These are phyloP conservation scores for Mandrillus leucophaeus DNA, from an alignment of 2,113 vertebrate species.

Conservation along the genomic window DNA sequence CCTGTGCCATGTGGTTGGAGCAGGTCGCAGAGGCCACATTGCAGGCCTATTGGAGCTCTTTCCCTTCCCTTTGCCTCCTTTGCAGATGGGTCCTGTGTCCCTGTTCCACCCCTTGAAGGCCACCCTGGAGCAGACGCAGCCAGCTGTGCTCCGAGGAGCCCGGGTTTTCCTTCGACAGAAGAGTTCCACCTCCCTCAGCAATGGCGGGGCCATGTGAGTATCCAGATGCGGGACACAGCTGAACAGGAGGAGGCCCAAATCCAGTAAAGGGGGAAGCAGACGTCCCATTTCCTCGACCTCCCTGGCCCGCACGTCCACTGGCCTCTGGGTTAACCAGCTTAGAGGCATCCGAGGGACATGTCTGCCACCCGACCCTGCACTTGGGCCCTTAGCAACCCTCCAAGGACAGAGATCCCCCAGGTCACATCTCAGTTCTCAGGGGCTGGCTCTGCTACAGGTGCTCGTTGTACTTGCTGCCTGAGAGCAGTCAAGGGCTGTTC, in stretches of 20 bases:
- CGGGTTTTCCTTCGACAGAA: conserved; percentile 88
- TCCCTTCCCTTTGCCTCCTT: neutral
- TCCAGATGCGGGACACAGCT: rapidly evolving
- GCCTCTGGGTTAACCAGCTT: neutral
- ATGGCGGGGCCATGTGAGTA: conserved; percentile 92
- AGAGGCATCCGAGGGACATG: neutral
- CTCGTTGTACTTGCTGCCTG: neutral
- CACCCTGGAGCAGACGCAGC: conserved; percentile 85
- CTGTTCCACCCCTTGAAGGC: conserved; percentile 87
- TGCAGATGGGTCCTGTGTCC: conserved; percentile 85
- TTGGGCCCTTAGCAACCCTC: neutral
- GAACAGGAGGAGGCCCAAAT: neutral
- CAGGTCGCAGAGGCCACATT: rapidly evolving
- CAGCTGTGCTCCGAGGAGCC: conserved; percentile 82
- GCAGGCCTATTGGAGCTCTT: neutral
- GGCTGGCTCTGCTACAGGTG: neutral
- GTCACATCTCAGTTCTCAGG: neutral
- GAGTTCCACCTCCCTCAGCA: conserved; percentile 92
- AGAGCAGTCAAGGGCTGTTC: too few species aligned
- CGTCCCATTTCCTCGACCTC: rapidly evolving
- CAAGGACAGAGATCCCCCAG: neutral
- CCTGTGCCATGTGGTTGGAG: rapidly evolving
- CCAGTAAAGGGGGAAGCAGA: neutral
- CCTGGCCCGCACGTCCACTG: too few species aligned
- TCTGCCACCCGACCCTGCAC: neutral